Percentiles rank a stretch among this genome's conserved stretches.
Evolutionary conservation across 2,888 invertebrate genomes (phyloP).

Genomic region (Ichneumon xanthorius): DNA sequence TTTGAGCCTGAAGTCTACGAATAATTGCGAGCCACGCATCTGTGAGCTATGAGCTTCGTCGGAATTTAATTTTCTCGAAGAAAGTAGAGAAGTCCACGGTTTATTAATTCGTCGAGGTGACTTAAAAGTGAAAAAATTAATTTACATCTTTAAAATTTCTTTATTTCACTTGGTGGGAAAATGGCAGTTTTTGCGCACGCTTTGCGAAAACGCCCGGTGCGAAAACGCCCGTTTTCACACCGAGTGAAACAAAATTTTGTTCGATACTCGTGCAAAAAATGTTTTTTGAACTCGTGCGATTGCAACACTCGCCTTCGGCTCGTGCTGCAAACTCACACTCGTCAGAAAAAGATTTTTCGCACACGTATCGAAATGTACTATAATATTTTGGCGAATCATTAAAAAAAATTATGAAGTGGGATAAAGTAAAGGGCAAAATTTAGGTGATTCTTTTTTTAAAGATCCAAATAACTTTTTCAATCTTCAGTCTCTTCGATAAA

Average conservation of each 20-base stretch:
- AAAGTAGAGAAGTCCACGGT: not conserved
- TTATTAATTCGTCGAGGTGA: not conserved
- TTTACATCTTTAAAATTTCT: not conserved
- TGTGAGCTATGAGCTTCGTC: not conserved
- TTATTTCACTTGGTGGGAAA: too few species aligned
- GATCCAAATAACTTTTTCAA: not conserved
- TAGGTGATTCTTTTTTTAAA: not conserved
- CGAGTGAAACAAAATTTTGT: too few species aligned
- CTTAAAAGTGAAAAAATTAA: not conserved
- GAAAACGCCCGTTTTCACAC: too few species aligned
- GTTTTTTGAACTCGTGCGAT: too few species aligned
- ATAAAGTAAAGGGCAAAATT: not conserved
- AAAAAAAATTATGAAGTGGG: not conserved
- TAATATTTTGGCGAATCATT: not conserved
- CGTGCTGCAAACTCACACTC: too few species aligned
- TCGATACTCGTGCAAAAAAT: too few species aligned
- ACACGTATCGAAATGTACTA: not conserved
- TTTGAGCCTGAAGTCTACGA: conserved; percentile 48
- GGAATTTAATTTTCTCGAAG: conserved; percentile 4
- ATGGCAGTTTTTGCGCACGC: too few species aligned
- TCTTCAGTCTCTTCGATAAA: not conserved
- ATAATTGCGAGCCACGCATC: conserved; percentile 21
- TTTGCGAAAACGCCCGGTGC: too few species aligned
- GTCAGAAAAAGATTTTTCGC: too few species aligned
- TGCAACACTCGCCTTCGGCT: too few species aligned